phyloP scores from a whole-genome alignment of 2,888 invertebrate species.

The Sepiola atlantica region DNA sequence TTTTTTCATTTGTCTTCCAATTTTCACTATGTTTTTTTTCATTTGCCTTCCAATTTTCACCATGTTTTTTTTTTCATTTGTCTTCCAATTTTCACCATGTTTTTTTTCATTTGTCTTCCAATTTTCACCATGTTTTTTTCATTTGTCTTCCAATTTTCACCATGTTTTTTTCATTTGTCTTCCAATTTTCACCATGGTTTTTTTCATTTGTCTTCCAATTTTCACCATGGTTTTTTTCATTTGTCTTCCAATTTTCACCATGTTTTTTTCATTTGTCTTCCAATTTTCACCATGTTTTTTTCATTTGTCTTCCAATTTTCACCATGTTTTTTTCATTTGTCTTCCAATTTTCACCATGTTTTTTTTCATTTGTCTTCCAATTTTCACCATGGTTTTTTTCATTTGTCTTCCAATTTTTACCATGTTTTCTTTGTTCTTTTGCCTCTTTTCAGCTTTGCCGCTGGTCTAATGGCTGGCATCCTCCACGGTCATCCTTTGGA shows the following conservation, averaged over 20 bases:
- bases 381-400: background rate
- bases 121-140: no score
- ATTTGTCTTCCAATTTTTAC: background rate
- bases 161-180: background rate
- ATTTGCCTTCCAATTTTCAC: no score
- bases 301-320: no score
- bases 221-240: background rate
- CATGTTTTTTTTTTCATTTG: no score
- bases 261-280: no score
- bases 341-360: background rate
- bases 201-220: no score
- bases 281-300: background rate
- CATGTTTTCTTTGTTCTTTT: background rate
- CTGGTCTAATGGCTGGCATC: conserved; percentile 62
- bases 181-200: no score
- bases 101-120: no score
- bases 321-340: no score
- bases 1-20: no score
- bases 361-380: background rate
- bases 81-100: background rate
- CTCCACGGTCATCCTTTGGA: conserved; percentile 58
- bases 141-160: background rate
- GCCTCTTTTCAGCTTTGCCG: conserved; percentile 61
- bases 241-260: no score
- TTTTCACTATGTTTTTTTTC: background rate